phyloP scores from a whole-genome alignment of 2,113 vertebrate species.

The Hippocampus abdominalis region DNA sequence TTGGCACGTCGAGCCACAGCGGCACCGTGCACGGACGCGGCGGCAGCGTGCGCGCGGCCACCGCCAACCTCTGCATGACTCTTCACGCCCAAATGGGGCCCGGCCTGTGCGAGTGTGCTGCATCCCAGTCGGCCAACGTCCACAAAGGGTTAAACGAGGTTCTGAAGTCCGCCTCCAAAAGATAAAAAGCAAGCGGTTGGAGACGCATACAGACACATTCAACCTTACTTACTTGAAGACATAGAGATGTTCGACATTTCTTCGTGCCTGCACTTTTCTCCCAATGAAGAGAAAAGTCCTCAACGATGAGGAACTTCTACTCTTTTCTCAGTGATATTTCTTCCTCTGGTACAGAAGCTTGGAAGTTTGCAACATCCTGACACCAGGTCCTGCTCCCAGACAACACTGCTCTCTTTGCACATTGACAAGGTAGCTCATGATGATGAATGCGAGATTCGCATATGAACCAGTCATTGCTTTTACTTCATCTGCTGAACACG shows the following conservation, averaged over 20 bases:
- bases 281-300: constrained; percentile 39
- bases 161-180: constrained; percentile 63
- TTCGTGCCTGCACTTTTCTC: constrained; percentile 75
- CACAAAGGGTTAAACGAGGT: constrained; percentile 78
- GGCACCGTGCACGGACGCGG: constrained; percentile 77
- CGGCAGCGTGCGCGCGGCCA: constrained; percentile 77
- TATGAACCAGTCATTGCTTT: constrained; percentile 38
- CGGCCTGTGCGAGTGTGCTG: constrained; percentile 72
- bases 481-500: constrained; percentile 40
- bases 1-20: constrained; percentile 77
- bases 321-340: constrained; percentile 55
- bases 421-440: constrained; percentile 67
- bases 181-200: constrained; percentile 12
- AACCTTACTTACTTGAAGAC: constrained; percentile 71
- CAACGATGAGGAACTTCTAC: constrained; percentile 40
- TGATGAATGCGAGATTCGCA: constrained; percentile 42
- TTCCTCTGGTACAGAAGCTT: constrained; percentile 48
- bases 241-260: constrained; percentile 55
- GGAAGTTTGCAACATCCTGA: constrained; percentile 31
- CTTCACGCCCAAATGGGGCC: constrained; percentile 83
- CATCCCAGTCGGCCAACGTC: constrained; percentile 75
- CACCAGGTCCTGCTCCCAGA: constrained; percentile 61
- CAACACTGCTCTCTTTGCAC: constrained; percentile 69
- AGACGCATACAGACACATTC: constrained; percentile 42
- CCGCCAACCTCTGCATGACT: constrained; percentile 77